Evolutionary conservation across 2,797 vertebrate species (phyloP).

Genomic region (Epinephelus malabaricus): DNA sequence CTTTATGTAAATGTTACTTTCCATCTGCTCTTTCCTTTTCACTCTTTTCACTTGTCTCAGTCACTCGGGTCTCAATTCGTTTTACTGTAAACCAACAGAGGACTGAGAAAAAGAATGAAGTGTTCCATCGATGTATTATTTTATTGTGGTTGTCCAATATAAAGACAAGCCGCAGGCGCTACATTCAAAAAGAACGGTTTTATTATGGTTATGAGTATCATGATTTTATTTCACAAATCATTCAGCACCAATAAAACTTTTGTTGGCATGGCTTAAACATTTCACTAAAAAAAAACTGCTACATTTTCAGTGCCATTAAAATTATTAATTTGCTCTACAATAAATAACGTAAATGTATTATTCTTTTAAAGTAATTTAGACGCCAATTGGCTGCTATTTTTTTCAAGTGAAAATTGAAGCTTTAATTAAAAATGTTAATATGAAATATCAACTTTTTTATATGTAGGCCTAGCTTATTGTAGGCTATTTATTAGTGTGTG

Average conservation of each 20-base stretch:
- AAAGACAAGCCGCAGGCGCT: not conserved
- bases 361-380: not conserved
- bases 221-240: not conserved
- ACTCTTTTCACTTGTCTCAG: constrained; percentile 3
- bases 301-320: not conserved
- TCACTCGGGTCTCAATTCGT: constrained; percentile 14
- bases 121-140: not conserved
- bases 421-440: too few species aligned
- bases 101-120: not conserved
- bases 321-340: not conserved
- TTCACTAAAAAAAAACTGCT: not conserved
- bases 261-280: not conserved
- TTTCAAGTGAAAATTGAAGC: not conserved
- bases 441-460: too few species aligned
- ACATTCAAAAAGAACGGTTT: not conserved
- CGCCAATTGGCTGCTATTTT: not conserved
- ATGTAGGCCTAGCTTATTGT: too few species aligned
- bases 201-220: not conserved
- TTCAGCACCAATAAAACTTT: not conserved
- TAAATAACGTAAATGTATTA: not conserved
- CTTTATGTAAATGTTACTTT: constrained; percentile 23
- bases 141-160: not conserved
- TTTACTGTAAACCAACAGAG: not conserved
- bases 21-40: not conserved
- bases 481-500: too few species aligned